Percentiles rank a stretch among this genome's conserved stretches.
These are phyloP conservation scores for Sussaba pulchella DNA, from an alignment of 2,888 invertebrate genomes.

Conservation along the genomic window DNA sequence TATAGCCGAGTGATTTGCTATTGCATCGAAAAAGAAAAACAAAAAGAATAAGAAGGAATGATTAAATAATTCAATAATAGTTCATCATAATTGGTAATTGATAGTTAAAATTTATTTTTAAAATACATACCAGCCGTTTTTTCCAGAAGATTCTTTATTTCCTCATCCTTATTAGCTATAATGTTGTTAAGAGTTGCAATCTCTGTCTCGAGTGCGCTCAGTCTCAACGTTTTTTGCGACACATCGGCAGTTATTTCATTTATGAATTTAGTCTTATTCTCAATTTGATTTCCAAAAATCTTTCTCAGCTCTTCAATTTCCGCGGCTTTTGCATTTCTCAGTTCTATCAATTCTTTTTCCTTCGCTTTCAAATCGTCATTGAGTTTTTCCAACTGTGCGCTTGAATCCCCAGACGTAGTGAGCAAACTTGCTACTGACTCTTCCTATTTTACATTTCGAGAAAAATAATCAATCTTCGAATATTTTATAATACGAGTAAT, in stretches of 20 bases:
- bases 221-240: constrained; percentile 73
- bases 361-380: constrained; percentile 86
- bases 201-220: constrained; percentile 78
- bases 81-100: neutral
- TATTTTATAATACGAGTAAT: constrained; percentile 4
- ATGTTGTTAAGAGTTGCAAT: constrained; percentile 75
- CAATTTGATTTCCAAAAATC: constrained; percentile 78
- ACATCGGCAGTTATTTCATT: constrained; percentile 75
- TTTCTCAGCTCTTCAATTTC: constrained; percentile 78
- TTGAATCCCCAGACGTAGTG: constrained; percentile 87
- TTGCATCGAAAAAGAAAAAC: too few species aligned
- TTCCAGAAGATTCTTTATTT: constrained; percentile 78
- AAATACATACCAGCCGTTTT: constrained; percentile 75
- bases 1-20: too few species aligned
- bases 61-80: too few species aligned
- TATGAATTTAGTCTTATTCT: constrained; percentile 76
- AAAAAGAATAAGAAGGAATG: too few species aligned
- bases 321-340: constrained; percentile 73
- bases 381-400: constrained; percentile 86
- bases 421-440: constrained; percentile 85
- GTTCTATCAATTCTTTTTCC: constrained; percentile 85
- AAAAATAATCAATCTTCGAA: constrained; percentile 5
- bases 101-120: neutral
- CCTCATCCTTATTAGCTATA: constrained; percentile 78
- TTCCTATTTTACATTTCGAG: constrained; percentile 71